Evolutionary conservation across 2,113 vertebrate genomes (phyloP), one percentile per base, ranked within the genome.

Genomic region (Aptenodytes forsteri): DNA sequence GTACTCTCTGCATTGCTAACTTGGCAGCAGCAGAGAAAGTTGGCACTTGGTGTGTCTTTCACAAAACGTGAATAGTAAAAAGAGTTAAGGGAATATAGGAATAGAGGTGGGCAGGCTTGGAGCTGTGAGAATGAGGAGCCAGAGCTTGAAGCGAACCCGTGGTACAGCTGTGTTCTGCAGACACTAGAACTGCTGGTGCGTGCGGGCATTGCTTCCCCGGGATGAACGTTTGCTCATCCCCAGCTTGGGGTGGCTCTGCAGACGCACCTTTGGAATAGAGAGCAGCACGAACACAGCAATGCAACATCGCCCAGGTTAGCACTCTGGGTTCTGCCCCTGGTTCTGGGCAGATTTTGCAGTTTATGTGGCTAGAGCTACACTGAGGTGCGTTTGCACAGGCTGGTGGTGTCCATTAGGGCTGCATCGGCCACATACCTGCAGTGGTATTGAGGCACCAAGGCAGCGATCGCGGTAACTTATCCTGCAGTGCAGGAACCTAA

Each of bases 381-480:
- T 7, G 69, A 29, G 73, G 40, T 0, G 13, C 3, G 36, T 21
- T n/a, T 13, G 65, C 27, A 16, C 6, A 5, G 32, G 11, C 12
- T 19, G 49, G 7, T 7, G 67, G 23, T 42, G 56, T 34, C 80
- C n/a, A 2, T 6, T 3, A 13, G 54, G 55, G 61, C 46, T 61
- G 58, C 72, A 6, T 0, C 2, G 14, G 17, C n/a, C 73, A 7
- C 20, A 0, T 4, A 3, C 27, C 17, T 3, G n/a, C 36, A 4
- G 26, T 2, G 42, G 34, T 4, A 4, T 0, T 1, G 44, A 30
- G 50, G n/a, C 36, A 34, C 38, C 13, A 8, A 13, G 21, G 4
- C 54, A 17, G 64, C 5, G 2, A 3, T 0, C 6, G 0, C 8
- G 0, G 29, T 0, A 5, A 8, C n/a, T 23, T 0, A 0, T 0